These are phyloP conservation scores for Echeneis naucrates DNA, from an alignment of 2,797 vertebrate genomes.

Conservation along the genomic window DNA sequence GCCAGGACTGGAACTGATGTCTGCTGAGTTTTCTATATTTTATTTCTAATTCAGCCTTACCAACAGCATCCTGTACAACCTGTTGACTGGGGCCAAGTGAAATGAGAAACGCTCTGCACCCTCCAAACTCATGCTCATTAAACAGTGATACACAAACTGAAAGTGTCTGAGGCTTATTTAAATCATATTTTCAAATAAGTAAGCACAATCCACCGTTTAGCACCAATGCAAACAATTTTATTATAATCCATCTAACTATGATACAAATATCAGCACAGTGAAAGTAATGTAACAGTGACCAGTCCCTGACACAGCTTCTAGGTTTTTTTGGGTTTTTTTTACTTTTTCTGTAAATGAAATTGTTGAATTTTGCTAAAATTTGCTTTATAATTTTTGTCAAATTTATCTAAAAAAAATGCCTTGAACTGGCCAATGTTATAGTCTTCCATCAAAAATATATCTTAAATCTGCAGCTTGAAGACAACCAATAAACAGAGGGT, in stretches of 20 bases:
- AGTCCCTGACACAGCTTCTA: slow-evolving; percentile 4
- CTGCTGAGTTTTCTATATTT: neutral
- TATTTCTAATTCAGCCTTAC: neutral
- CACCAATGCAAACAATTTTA: slow-evolving; percentile 40
- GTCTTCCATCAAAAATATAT: neutral
- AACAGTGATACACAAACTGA: neutral
- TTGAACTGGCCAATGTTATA: slow-evolving; percentile 4
- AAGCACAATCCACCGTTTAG: neutral
- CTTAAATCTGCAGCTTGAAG: slow-evolving; percentile 11
- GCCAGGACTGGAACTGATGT: neutral
- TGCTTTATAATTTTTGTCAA: neutral
- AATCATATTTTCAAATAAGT: neutral
- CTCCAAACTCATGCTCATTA: too few species aligned
- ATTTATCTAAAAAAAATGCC: slow-evolving; percentile 1
- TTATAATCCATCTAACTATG: slow-evolving; percentile 9
- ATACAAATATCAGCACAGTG: neutral
- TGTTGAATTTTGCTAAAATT: neutral
- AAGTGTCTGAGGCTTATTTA: neutral
- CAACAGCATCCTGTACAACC: neutral
- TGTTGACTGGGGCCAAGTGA: neutral
- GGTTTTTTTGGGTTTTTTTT: too few species aligned
- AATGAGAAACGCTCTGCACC: neutral
- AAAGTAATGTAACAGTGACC: slow-evolving; percentile 1
- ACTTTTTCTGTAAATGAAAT: neutral
- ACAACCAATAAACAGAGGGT: neutral